Base-by-base conservation (phyloP, 2,797 vertebrate species). In the Acipenser oxyrinchus region DNA sequence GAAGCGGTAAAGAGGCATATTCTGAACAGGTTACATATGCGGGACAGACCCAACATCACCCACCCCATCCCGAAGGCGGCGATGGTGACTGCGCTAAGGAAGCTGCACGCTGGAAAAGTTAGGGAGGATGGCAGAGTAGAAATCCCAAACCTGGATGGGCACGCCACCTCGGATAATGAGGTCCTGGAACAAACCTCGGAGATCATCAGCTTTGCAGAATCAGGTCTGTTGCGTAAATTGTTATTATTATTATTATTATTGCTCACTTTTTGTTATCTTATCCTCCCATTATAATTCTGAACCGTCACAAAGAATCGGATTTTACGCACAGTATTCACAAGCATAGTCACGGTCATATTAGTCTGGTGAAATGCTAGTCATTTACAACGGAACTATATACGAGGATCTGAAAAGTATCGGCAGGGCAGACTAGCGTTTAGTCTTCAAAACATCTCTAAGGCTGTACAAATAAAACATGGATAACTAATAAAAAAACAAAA, bases 1-100 rank as follows among this genome's bases (percentile, higher is more conserved):
- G 95, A 98, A 83, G 96, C 96, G 72, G 95, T 98, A 76, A 98
- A 98, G 87, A 86, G 95, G 73, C 95, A 98, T 84, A 98, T 98
- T 69, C 85, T 98, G 78, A 94, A 86, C 85, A 85, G 94, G 76
- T 81, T 98, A 73, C 96, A 98, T 88, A 93, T 98, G 95, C 83
- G 92, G 69, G 90, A 93, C 65, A 84, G 95, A 77, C 95, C 96
- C 73, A 98, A 98, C 88, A 98, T 98, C 89, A 98, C 95, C 10
- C 95, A 97, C 72, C 93, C 95, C 10, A 93, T 98, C 77, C 95
- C 96, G 55, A 94, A 93, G 83, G 96, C 94, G 37, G 93, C 96
- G 75, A 93, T 98, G 94, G 92, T 97, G 77, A 97, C 94, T n/a
- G 96, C 95, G 66, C 89, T 98, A 79, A 80, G 95, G 83, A 94